Conservation (phyloP, 2,888 invertebrate genomes). For the Parapristionchus giblindavisi region DNA sequence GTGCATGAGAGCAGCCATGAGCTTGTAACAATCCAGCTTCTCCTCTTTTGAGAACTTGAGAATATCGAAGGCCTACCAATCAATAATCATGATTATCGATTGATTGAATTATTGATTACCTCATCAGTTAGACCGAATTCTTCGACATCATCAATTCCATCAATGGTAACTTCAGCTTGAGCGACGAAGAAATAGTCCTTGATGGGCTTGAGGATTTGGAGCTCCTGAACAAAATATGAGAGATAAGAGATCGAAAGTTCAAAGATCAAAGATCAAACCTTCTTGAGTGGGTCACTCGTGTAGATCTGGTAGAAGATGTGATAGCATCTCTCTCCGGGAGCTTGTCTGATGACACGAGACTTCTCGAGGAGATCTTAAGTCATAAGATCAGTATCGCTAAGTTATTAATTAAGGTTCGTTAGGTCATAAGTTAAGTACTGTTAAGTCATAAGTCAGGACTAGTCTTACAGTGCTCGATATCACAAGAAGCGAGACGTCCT, state of each 20-base stretch:
- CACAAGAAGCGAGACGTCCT: conserved; percentile 99
- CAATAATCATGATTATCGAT: background rate
- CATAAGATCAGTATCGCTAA: background rate
- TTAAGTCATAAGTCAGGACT: background rate
- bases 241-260: background rate
- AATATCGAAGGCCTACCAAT: conserved; percentile 88
- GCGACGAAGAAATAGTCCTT: conserved; percentile 91
- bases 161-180: conserved; percentile 92
- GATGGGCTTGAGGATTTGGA: conserved; percentile 82
- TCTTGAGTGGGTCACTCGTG: conserved; percentile 61
- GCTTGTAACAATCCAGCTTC: conserved; percentile 95
- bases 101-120: background rate
- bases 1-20: conserved; percentile 98
- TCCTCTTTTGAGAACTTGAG: conserved; percentile 96
- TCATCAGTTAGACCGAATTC: conserved; percentile 37
- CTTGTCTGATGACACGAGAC: conserved; percentile 99
- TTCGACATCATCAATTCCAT: conserved; percentile 92
- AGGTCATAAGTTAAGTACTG: background rate
- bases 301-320: conserved; percentile 96
- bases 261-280: conserved; percentile 74
- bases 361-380: conserved; percentile 94
- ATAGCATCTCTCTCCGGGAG: conserved; percentile 91
- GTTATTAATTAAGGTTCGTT: background rate
- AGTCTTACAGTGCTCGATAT: conserved; percentile 97
- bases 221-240: conserved; percentile 37